Evolutionary conservation across 1,140 invertebrate species (phyloP), one percentile per base, ranked within the genome.

Genomic region (Pogonomyrmex californicus): DNA sequence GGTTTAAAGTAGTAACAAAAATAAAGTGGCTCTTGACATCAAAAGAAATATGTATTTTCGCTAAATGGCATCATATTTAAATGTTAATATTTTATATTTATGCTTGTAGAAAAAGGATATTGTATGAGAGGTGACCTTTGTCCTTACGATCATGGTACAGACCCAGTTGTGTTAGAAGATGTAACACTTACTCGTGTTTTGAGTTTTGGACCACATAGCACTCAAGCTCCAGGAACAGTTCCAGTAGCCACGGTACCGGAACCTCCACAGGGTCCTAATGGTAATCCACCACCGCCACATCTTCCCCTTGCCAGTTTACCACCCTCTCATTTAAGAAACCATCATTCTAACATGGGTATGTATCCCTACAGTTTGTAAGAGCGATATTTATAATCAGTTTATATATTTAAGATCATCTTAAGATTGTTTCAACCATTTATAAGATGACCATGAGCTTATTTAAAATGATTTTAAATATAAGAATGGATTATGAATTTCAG

Each of bases 81-180:
- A 63, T 14, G 60, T 38, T 30, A 75, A 23, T 23, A 23, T 23
- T 14, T 62, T 5, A n/a, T 63, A 4, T 54, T 49, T 87, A 38
- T 78, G 23, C 44, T 83, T 89, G 17, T 92, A 98, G 98, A 99
- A 95, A 98, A 98, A 95, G 99, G 99, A 3, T 99, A 98, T 93
- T 99, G 99, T 94, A 98, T 99, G 97, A 96, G 98, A 44, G 99
- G 99, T 9, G 99, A 99, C 95, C 96, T 98, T 65, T 99, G 99
- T 95, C 98, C 98, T 23, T 99, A 97, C 96, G 99, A 99, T 96
- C 99, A 99, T 95, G 99, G 99, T 17, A 96, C 97, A 4, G 99
- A 99, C 95, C 99, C 99, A 1, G 98, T 99, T 0, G 98, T 99
- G 3, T 95, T 99, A 17, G 98, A 99, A 93, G 98, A 99, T 94